These are phyloP conservation scores for Beris morrisii DNA, from an alignment of 2,888 invertebrate genomes.

Conservation along the genomic window DNA sequence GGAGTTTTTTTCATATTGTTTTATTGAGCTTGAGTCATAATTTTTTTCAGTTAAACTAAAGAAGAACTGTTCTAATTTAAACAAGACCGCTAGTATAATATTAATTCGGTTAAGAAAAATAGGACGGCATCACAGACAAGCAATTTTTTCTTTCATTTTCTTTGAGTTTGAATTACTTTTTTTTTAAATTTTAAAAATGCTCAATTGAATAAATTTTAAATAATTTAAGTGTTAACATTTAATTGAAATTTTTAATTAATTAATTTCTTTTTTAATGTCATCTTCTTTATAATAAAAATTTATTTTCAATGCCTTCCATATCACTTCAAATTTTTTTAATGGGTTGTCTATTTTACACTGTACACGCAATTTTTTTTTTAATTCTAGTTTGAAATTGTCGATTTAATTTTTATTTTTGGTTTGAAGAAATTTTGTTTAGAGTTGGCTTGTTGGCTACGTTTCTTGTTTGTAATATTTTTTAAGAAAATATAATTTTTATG, in stretches of 20 bases:
- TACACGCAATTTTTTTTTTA: not conserved
- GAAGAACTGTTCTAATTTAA: no score
- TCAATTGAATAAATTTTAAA: no score
- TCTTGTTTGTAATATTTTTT: not conserved
- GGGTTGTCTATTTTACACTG: not conserved
- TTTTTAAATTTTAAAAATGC: no score
- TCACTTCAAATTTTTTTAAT: not conserved
- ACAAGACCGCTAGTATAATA: no score
- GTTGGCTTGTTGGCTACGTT: no score
- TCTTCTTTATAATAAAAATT: no score
- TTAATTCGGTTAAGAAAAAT: constrained; percentile 13
- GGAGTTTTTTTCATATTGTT: not conserved
- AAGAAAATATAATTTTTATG: not conserved
- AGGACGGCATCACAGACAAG: constrained; percentile 33
- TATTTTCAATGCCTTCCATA: not conserved
- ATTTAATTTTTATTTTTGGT: no score
- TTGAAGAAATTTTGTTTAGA: no score
- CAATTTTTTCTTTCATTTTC: not conserved
- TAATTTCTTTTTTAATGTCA: not conserved
- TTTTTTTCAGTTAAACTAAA: not conserved
- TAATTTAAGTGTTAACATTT: not conserved
- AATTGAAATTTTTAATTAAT: not conserved
- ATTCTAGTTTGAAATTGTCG: not conserved
- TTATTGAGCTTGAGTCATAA: not conserved
- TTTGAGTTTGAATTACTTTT: not conserved